Base-by-base conservation (phyloP, 2,113 vertebrate genomes). In the Anhinga rufa region DNA sequence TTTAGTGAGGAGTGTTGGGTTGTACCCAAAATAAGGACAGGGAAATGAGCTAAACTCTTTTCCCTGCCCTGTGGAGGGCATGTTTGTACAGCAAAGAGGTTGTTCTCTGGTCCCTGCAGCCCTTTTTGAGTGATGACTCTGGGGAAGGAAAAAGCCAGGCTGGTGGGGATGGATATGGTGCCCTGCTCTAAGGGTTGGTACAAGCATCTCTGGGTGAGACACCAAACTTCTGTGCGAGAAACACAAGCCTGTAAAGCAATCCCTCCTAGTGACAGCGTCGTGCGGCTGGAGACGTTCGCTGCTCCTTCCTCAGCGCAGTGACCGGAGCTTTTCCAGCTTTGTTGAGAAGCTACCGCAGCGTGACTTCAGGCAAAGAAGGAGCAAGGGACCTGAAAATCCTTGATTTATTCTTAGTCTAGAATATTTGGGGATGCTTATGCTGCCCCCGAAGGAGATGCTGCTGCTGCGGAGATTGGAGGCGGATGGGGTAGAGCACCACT, bases 181-280 rank as follows among this genome's bases (percentile, higher is more conserved):
- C 21, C 48, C 36, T 44, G 65, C 64, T 49, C 58, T 9, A 3
- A 18, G 75, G 65, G 49, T 1, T 65, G 61, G 11, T 31, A 26
- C 17, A 2, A 66, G 25, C 49, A 7, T 3, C 69, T 52, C 26
- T 28, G 64, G 51, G 10, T 0, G 9, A 81, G 81, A 22, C 13
- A 38, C 22, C 52, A 71, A 15, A 66, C 9, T 18, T 31, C 51
- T 24, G 46, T 31, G 32, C 2, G 15, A 62, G 77, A 26, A 57
- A 40, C 10, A 2, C 8, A 13, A 44, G 55, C 29, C 2, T 11
- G 38, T 20, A 26, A 52, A 75, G 36, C 19, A 19, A 7, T 11
- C 26, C 11, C 3, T 34, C 42, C 31, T 16, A 3, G 14, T 9
- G 65, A 7, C 5, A 31, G 61, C 2, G 6, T 28, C 0, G 5